Evolutionary conservation across 2,113 vertebrate genomes (phyloP), one percentile per base, ranked within the genome.

Genomic region (Meriones unguiculatus): DNA sequence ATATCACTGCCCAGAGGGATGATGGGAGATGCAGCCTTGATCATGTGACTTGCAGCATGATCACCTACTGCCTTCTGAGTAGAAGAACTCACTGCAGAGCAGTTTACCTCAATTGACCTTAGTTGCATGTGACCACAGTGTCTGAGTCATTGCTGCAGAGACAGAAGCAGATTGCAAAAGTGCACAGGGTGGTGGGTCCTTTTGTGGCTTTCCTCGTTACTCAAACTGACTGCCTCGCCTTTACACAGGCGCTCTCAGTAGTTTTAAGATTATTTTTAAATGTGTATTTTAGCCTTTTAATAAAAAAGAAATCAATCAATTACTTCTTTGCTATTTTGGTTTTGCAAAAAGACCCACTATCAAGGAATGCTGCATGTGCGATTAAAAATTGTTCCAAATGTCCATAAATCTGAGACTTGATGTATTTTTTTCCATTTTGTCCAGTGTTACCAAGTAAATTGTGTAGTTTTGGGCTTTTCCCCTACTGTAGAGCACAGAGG

Each of bases 341-440:
- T 98, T 99, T 99, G 99, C 99, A 99, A 99, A 99, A 99, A 99
- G 99, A 99, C 99, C 99, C 99, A 99, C 99, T 99, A 99, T 99
- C 99, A 97, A 98, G 98, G 98, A 99, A 99, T 99, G 98, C 99
- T 99, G 99, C 99, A 99, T 99, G 99, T 99, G 98, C 98, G 98
- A 96, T 99, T 98, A 97, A 98, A 94, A 98, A 97, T 98, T 98
- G 98, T 98, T 98, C 98, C 98, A 98, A 98, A 98, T 99, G 98
- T 98, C 98, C 98, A 98, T 98, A 97, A 98, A 98, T 98, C 98
- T 98, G 98, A 99, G 98, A 98, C 94, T 98, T 98, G 98, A 98
- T 98, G 98, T 98, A 98, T 93, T 97, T 98, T 93, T 64, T 90
- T 98, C 98, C 98, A 98, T 94, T 98, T 98, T 98, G 98, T 98